Evolutionary conservation across 2,888 invertebrate species (phyloP), one percentile per base, ranked within the genome.

Genomic region (Acrobasis consociella): DNA sequence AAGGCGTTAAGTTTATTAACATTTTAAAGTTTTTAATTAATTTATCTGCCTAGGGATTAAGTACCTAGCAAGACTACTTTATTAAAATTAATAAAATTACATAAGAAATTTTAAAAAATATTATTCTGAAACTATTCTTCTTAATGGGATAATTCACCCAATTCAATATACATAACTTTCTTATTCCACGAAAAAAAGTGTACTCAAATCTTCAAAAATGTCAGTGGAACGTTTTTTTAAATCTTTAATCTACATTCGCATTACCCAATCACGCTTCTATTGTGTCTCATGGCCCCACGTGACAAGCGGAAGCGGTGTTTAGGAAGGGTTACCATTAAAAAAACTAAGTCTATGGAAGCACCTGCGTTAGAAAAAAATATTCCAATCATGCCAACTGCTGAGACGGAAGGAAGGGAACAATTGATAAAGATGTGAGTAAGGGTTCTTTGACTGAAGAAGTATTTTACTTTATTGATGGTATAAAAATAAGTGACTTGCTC

Each of bases 291-390:
- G 72, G 66, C 56, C 60, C 64, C 61, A 69, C 65, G 72, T 77
- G 78, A 82, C 82, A 82, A 70, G 73, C 86, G 87, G 87, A 89
- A 86, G 82, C 72, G 69, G 68, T 69, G 70, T 74, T 73, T 75
- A 75, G 66, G 77, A 85, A 87, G 88, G 87, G 86, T 86, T 86
- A 80, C 75, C 1, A 13, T 46, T n/a, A 46, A 46, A 46, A 46
- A 46, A 46, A 11, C 13, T 13, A 13, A 46, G 46, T 46, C 11
- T 46, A 46, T 13, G 46, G 46, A 3, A 46, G 46, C 46, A 90
- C 91, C 90, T 90, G 91, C 84, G 70, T 53, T 31, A 13, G 68
- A 70, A 78, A 80, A 83, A 77, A 73, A 71, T 69, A 72, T 68
- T 70, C 69, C 68, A 73, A 71, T 72, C 67, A 68, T 68, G 66